phyloP scores from a whole-genome alignment of 2,797 vertebrate genomes.

The Acestrorhynchus altus region DNA sequence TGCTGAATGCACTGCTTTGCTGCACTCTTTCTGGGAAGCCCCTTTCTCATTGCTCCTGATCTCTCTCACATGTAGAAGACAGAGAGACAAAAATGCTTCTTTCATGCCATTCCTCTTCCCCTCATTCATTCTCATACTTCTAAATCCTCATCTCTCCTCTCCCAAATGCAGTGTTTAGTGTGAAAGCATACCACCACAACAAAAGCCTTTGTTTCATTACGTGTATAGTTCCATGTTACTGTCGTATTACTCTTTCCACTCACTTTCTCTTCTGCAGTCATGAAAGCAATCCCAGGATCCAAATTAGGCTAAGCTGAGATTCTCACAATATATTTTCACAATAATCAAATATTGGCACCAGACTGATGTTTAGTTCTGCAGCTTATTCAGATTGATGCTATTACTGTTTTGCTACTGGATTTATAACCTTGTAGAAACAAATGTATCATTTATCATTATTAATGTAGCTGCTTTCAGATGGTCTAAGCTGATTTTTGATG shows the following conservation, averaged over 20 bases:
- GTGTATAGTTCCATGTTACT: neutral
- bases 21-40: conserved; percentile 15
- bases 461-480: too few relatives aligned
- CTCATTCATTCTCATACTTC: conserved; percentile 44
- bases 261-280: conserved; percentile 1
- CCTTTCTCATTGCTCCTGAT: conserved; percentile 4
- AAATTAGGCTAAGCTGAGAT: neutral
- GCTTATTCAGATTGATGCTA: too few relatives aligned
- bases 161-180: conserved; percentile 4
- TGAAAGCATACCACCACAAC: neutral
- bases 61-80: conserved; percentile 3
- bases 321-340: neutral
- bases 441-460: too few relatives aligned
- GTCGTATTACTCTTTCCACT: neutral
- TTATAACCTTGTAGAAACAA: too few relatives aligned
- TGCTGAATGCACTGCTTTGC: conserved; percentile 16
- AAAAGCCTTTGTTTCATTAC: neutral
- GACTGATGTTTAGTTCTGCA: too few relatives aligned
- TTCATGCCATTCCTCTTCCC: conserved; percentile 61
- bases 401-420: too few relatives aligned
- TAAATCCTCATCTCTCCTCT: conserved; percentile 23
- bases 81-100: conserved; percentile 38
- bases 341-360: neutral
- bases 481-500: too few relatives aligned
- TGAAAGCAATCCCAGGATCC: neutral